Conservation (phyloP, 2,113 vertebrate genomes). For the Neogobius melanostomus region DNA sequence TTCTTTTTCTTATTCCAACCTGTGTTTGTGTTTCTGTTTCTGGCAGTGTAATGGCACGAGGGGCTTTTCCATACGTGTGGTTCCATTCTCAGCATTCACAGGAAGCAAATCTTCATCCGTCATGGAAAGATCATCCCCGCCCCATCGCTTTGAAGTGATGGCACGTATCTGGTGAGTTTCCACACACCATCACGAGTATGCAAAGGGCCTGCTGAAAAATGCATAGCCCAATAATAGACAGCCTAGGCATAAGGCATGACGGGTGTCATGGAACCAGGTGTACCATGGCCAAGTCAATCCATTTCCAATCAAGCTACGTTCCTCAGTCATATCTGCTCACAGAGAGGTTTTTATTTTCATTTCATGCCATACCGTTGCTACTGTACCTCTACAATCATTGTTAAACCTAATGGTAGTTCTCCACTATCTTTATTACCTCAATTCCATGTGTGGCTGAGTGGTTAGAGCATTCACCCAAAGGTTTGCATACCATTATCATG, state of each 20-base stretch:
- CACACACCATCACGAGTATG: constrained; percentile 28
- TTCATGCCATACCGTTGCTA: background rate
- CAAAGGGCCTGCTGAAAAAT: constrained; percentile 45
- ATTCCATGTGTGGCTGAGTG: no score
- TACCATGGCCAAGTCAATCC: constrained; percentile 63
- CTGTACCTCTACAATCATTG: background rate
- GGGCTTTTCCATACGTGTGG: constrained; percentile 29
- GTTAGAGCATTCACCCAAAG: no score
- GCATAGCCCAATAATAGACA: constrained; percentile 20
- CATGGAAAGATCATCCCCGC: constrained; percentile 67
- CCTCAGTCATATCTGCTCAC: constrained; percentile 53
- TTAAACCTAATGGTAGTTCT: no score
- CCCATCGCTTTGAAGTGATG: constrained; percentile 72
- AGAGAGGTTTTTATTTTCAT: background rate
- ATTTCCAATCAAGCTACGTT: constrained; percentile 63
- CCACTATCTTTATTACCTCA: no score
- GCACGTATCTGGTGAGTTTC: constrained; percentile 57
- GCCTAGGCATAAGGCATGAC: constrained; percentile 36
- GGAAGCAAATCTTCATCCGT: constrained; percentile 66
- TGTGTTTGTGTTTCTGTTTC: constrained; percentile 21
- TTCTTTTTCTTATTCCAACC: background rate
- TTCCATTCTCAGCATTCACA: constrained; percentile 33
- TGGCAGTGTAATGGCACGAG: constrained; percentile 31
- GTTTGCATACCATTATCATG: no score
- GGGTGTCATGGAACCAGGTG: constrained; percentile 61